Percentiles rank a stretch among this genome's conserved stretches.
These are phyloP conservation scores for Papilio protenor DNA, from an alignment of 2,888 invertebrate species.

Conservation along the genomic window DNA sequence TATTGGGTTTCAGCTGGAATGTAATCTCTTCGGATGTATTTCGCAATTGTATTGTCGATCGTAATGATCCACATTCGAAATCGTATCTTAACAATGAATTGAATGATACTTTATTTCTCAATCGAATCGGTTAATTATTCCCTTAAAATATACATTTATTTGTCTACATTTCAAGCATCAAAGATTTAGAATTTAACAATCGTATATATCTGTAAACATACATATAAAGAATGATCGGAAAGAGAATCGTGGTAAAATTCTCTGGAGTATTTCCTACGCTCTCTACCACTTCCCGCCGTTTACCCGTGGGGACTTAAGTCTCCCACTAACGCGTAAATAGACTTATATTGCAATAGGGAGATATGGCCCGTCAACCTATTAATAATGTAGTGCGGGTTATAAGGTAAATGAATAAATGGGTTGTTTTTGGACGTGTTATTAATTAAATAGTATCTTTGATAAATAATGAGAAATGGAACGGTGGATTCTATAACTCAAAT, in stretches of 20 bases:
- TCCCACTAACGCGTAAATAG: constrained; percentile 65
- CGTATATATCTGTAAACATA: constrained; percentile 48
- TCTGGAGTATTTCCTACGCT: constrained; percentile 56
- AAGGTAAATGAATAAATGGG: constrained; percentile 56
- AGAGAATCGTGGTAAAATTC: constrained; percentile 54
- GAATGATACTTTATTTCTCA: constrained; percentile 14
- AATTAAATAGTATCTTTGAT: constrained; percentile 46
- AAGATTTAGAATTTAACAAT: constrained; percentile 47
- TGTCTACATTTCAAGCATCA: background rate
- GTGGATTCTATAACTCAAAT: constrained; percentile 19
- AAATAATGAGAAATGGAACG: constrained; percentile 33
- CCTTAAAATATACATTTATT: background rate
- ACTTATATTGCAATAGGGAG: constrained; percentile 63
- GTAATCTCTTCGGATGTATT: constrained; percentile 62
- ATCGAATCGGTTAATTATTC: background rate
- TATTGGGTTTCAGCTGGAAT: constrained; percentile 61
- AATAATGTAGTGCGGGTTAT: constrained; percentile 60
- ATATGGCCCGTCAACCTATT: constrained; percentile 57
- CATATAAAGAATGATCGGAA: constrained; percentile 50
- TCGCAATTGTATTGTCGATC: constrained; percentile 52
- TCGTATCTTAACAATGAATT: constrained; percentile 7
- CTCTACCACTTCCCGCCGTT: constrained; percentile 61
- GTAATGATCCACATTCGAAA: constrained; percentile 23
- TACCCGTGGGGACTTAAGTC: constrained; percentile 60
- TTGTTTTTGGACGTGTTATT: constrained; percentile 56